Conservation (phyloP, 2,888 invertebrate species). For the Lydus trimaculatus region DNA sequence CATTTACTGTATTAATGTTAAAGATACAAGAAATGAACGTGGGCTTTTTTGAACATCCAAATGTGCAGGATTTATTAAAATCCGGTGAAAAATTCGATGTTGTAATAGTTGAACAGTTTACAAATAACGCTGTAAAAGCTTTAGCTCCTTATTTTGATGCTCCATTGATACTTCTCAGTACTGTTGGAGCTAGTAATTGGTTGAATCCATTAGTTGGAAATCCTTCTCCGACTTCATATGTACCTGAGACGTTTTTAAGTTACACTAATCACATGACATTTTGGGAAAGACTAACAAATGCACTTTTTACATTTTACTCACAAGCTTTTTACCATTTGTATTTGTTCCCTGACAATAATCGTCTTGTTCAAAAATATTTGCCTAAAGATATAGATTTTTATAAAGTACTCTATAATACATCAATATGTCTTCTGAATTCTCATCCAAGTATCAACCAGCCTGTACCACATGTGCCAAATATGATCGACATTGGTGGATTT, state of each 20-base stretch:
- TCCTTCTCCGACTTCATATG: slow-evolving; percentile 62
- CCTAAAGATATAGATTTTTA: slow-evolving; percentile 42
- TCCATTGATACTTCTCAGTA: slow-evolving; percentile 55
- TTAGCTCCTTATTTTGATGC: slow-evolving; percentile 52
- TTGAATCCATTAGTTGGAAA: slow-evolving; percentile 62
- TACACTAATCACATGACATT: slow-evolving; percentile 61
- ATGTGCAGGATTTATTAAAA: slow-evolving; percentile 43
- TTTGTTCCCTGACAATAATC: slow-evolving; percentile 37
- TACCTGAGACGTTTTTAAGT: slow-evolving; percentile 60
- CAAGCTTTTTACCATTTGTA: slow-evolving; percentile 5
- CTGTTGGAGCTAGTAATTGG: slow-evolving; percentile 59
- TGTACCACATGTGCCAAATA: slow-evolving; percentile 63
- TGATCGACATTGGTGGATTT: slow-evolving; percentile 66
- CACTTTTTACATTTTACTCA: slow-evolving; percentile 28
- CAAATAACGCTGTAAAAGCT: slow-evolving; percentile 60
- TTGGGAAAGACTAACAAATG: slow-evolving; percentile 63
- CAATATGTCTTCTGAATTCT: slow-evolving; percentile 49
- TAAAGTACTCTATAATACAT: slow-evolving; percentile 43
- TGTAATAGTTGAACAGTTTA: slow-evolving; percentile 58
- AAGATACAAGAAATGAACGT: slow-evolving; percentile 15
- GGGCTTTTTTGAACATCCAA: slow-evolving; percentile 31
- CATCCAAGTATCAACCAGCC: slow-evolving; percentile 64
- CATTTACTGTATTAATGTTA: not conserved
- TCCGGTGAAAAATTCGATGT: slow-evolving; percentile 55
- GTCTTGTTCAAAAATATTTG: slow-evolving; percentile 43